Percentiles rank a stretch among this genome's conserved stretches.
These are phyloP conservation scores for Tragelaphus buxtoni DNA, from an alignment of 2,113 vertebrate genomes.

Conservation along the genomic window DNA sequence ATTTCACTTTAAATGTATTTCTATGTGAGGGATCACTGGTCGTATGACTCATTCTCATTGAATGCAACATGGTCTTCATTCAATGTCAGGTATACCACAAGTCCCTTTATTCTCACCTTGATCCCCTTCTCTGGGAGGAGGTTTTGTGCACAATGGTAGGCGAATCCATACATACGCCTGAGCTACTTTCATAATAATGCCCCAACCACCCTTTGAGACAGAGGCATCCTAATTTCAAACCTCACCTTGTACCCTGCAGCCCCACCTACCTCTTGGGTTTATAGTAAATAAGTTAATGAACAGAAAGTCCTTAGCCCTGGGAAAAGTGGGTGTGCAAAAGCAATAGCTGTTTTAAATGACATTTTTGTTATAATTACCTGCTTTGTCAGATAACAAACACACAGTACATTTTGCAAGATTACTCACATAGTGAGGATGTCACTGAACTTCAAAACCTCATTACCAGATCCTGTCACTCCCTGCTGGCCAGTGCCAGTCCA, in stretches of 20 bases:
- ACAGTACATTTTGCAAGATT: background rate
- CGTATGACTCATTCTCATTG: too few relatives aligned
- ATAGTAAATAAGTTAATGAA: background rate
- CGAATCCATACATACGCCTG: fast-evolving
- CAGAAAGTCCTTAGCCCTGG: background rate
- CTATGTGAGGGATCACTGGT: too few relatives aligned
- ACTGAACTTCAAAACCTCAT: background rate
- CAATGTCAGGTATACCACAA: background rate
- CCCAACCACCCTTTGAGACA: background rate
- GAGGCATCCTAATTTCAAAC: background rate
- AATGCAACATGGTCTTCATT: background rate
- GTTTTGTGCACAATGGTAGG: background rate
- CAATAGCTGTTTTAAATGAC: background rate
- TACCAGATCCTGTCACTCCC: background rate
- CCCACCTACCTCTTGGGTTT: background rate
- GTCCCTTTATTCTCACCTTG: background rate
- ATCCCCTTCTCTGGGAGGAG: background rate
- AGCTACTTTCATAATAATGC: background rate
- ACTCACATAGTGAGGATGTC: background rate
- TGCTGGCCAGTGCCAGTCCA: background rate
- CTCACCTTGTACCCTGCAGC: background rate
- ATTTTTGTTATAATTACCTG: background rate
- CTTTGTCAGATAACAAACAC: background rate
- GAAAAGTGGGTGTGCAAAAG: too few relatives aligned
- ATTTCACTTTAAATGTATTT: background rate